Percentiles rank a stretch among this genome's conserved stretches.
Conservation (phyloP, 2,888 invertebrate species). For the Tenthredo livida region DNA sequence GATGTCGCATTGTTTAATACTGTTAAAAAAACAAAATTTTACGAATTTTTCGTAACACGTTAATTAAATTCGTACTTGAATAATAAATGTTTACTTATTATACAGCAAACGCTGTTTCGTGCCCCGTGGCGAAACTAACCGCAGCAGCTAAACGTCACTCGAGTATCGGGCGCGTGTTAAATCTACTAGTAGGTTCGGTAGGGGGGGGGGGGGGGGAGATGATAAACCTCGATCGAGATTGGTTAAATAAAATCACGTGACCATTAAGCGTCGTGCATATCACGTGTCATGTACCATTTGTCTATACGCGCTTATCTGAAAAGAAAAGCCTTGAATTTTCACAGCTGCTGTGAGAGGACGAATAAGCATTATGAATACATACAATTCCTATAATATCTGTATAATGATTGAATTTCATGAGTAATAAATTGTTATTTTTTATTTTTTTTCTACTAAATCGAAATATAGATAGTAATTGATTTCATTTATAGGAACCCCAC, state of each 20-base stretch:
- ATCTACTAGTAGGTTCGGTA: not conserved
- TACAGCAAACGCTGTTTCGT: too few species aligned
- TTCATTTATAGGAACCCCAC: not conserved
- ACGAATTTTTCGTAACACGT: not conserved
- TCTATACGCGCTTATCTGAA: not conserved
- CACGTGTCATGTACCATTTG: conserved; percentile 15
- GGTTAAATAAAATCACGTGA: conserved; percentile 20
- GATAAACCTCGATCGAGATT: not conserved
- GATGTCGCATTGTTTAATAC: conserved; percentile 30
- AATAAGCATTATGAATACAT: not conserved
- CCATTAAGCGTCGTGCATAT: conserved; percentile 19
- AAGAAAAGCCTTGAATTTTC: conserved; percentile 35
- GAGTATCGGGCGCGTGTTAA: not conserved
- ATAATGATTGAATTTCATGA: too few species aligned
- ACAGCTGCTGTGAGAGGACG: not conserved
- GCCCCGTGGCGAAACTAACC: not conserved
- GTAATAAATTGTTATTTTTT: too few species aligned
- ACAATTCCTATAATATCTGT: too few species aligned
- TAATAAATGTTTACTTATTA: conserved; percentile 22
- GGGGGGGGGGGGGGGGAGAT: not conserved
- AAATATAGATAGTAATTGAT: too few species aligned
- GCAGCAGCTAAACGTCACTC: conserved; percentile 21
- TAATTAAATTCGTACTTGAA: not conserved
- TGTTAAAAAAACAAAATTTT: not conserved
- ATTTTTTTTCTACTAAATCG: too few species aligned